Evolutionary conservation across 2,888 invertebrate species (phyloP).

Genomic region (Saturnia pavonia): DNA sequence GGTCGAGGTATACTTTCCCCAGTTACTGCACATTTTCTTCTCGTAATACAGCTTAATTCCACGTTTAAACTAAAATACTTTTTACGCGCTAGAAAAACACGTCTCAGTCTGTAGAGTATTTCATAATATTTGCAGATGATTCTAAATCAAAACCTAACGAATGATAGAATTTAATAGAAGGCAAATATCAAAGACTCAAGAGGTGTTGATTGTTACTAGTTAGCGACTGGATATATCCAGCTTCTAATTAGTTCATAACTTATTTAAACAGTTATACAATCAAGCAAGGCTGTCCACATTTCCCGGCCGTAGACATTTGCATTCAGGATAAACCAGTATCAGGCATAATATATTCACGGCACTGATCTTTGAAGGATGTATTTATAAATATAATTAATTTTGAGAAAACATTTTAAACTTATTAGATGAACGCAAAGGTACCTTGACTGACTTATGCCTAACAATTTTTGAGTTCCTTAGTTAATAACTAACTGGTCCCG

Average conservation of each 20-base stretch:
- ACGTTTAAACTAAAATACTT: no score
- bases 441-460: no score
- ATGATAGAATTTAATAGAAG: background rate
- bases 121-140: no score
- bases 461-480: no score
- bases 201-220: slow-evolving; percentile 1
- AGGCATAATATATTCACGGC: slow-evolving; percentile 6
- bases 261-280: slow-evolving; percentile 10
- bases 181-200: background rate
- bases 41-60: no score
- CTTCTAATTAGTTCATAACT: slow-evolving; percentile 10
- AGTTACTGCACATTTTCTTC: no score
- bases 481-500: no score
- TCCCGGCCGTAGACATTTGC: slow-evolving; percentile 7
- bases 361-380: background rate
- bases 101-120: no score
- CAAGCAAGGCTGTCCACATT: slow-evolving; percentile 14
- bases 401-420: background rate
- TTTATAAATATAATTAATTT: background rate
- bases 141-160: background rate
- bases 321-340: slow-evolving; percentile 13
- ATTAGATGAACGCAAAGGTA: background rate
- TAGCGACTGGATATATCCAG: slow-evolving; percentile 1
- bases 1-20: no score
- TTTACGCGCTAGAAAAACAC: no score